Evolutionary conservation across 2,113 vertebrate genomes (phyloP).

Genomic region (Dasyornis broadbenti): DNA sequence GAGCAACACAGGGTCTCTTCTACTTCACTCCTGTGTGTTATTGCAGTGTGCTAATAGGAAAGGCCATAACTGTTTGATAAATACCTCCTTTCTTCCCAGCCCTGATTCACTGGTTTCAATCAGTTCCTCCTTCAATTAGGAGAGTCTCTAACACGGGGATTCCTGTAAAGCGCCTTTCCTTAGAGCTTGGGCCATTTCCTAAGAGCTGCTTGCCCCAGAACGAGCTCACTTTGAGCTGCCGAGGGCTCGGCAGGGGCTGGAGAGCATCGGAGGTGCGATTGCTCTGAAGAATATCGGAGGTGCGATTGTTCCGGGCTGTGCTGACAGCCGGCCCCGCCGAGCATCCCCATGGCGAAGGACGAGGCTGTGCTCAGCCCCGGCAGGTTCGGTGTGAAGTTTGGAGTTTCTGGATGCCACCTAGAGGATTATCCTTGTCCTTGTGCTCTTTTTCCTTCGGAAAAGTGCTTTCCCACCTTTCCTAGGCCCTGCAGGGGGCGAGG

Average conservation of each 20-base stretch:
- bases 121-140: rapidly evolving
- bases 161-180: not conserved
- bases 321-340: rapidly evolving
- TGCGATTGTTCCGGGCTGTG: not conserved
- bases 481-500: rapidly evolving
- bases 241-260: not conserved
- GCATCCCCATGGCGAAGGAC: rapidly evolving
- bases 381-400: not conserved
- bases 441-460: not conserved
- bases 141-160: not conserved
- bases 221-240: not conserved
- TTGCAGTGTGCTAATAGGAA: not conserved
- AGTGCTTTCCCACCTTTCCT: not conserved
- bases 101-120: not conserved
- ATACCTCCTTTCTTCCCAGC: not conserved
- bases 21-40: not conserved
- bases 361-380: rapidly evolving
- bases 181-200: not conserved
- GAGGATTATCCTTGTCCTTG: not conserved
- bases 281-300: not conserved
- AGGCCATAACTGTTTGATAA: not conserved
- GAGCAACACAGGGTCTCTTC: not conserved
- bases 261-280: not conserved
- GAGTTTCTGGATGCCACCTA: conserved; percentile 17
- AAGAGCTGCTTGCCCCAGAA: not conserved